Evolutionary conservation across 1,140 invertebrate genomes (phyloP), one percentile per base, ranked within the genome.

Genomic region (Drosophila sp.): DNA sequence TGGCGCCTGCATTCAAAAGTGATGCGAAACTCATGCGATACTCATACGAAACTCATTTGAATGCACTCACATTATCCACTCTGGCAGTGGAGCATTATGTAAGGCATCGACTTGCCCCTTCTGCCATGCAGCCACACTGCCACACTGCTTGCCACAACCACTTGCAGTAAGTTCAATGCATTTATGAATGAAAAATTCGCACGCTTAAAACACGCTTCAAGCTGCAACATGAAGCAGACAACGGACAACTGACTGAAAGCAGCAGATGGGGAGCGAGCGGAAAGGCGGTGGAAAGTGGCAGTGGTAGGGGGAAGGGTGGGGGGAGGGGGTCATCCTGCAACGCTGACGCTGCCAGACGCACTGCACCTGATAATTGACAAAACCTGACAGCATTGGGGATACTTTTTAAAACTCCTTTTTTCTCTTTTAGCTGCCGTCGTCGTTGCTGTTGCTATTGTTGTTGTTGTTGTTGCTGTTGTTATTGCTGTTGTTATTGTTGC

Each of bases 351-450:
- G 59, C 58, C 21, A 34, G 43, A 41, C 34, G 50, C 56, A 72
- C 64, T 72, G 78, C 82, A 87, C 70, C 82, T 81, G 82, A 86
- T 86, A 86, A 87, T 87, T 87, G 82, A 87, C 81, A 86, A 87
- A 86, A 86, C 80, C 77, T 86, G 77, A 71, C 80, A 80, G 77
- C 76, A 71, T 67, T 51, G 66, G 58, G 46, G 27, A 54, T 45
- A 43, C 51, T 65, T 67, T 56, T n/a, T 29, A 13, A 16, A 9
- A 11, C 36, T 4, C 29, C 2, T 21, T 21, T 21, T 21, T 21
- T 21, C 4, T 21, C 21, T 21, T 21, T 21, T 21, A 21, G 21
- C n/a, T n/a, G n/a, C n/a, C n/a, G 25, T 27, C 5, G 25, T 41
- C 21, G 41, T 53, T 63, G 36, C 27, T 41, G 34, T 8, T 21